Percentiles rank a stretch among this genome's conserved stretches.
phyloP scores from a whole-genome alignment of 1,140 invertebrate species.

The Drosophila bipectinata region DNA sequence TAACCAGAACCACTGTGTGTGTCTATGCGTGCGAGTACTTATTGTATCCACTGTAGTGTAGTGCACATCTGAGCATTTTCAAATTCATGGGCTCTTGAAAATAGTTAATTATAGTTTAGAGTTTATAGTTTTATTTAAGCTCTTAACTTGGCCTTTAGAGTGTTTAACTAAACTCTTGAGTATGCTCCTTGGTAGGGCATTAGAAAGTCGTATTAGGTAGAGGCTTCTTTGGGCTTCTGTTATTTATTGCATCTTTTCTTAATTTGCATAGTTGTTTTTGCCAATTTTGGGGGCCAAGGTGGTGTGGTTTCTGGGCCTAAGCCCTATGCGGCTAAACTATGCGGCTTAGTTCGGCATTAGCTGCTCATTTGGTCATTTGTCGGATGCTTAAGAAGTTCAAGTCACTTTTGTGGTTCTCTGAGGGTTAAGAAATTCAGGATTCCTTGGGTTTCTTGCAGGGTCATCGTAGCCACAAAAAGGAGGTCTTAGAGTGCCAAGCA shows the following conservation, averaged over 20 bases:
- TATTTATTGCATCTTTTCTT: constrained; percentile 23
- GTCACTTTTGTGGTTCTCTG: not conserved
- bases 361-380: constrained; percentile 42
- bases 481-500: not conserved
- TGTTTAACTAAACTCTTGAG: not conserved
- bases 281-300: not conserved
- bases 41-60: not conserved
- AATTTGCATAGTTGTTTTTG: constrained; percentile 43
- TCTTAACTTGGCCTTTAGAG: not conserved
- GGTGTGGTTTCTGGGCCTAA: not conserved
- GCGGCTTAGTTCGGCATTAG: constrained; percentile 45
- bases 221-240: not conserved
- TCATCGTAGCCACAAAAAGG: not conserved
- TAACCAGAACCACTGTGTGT: not conserved
- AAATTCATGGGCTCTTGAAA: not conserved
- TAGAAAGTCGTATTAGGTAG: not conserved
- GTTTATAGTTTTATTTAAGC: not conserved
- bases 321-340: constrained; percentile 20
- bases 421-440: not conserved
- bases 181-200: not conserved
- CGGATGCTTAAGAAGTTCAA: constrained; percentile 15
- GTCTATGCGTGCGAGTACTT: not conserved
- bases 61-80: not conserved
- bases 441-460: not conserved
- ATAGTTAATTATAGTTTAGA: not conserved